Evolutionary conservation across 2,888 invertebrate species (phyloP).

Genomic region (Caenorhabditis becei): DNA sequence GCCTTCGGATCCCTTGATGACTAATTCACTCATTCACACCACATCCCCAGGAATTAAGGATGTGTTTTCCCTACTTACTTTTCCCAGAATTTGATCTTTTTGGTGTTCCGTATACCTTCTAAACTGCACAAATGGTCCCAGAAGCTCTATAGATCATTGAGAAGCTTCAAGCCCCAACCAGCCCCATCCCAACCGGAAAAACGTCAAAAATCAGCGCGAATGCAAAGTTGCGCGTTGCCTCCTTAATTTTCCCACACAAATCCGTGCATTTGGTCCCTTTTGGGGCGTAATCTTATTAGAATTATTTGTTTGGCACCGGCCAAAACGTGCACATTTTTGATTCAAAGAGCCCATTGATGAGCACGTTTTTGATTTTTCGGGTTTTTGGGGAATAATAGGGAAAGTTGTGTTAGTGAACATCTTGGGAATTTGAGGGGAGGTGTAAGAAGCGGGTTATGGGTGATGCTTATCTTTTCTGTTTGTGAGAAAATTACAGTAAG

Average conservation of each 20-base stretch:
- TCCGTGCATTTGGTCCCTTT: neutral
- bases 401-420: neutral
- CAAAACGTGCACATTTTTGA: slow-evolving; percentile 1
- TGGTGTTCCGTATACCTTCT: too few relatives aligned
- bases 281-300: neutral
- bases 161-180: too few relatives aligned
- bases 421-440: neutral
- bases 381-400: too few relatives aligned
- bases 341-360: neutral
- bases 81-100: neutral
- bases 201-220: too few relatives aligned
- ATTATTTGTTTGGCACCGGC: neutral
- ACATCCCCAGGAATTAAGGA: slow-evolving; percentile 18
- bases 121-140: too few relatives aligned
- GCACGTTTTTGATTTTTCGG: neutral
- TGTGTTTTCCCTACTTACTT: neutral
- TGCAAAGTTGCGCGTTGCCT: neutral
- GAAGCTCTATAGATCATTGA: too few relatives aligned
- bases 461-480: too few relatives aligned
- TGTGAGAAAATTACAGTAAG: too few relatives aligned
- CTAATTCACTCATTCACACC: slow-evolving; percentile 17
- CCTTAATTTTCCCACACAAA: neutral
- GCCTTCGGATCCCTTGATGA: neutral
- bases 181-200: too few relatives aligned
- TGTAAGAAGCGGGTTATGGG: neutral